Base-by-base conservation (phyloP, 2,888 invertebrate species). In the Omphaloscelis lunosa region DNA sequence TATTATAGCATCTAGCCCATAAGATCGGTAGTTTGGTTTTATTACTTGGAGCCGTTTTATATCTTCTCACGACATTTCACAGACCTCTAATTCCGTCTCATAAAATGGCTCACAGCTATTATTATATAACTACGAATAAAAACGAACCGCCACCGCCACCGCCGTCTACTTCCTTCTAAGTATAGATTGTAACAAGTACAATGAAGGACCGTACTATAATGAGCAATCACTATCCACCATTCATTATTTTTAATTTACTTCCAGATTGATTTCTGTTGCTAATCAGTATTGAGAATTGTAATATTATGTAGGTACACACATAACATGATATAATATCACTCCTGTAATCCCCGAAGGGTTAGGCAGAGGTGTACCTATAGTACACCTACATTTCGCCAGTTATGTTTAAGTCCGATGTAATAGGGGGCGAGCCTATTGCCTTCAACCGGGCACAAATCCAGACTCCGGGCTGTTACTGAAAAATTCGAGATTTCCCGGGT, bases 21-120 rank as follows among this genome's bases (percentile, higher is more conserved):
- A 48, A 51, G n/a, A 27, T 51, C 12, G 27, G 48, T 66, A 48
- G 65, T 67, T 56, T 56, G 15, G 23, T 68, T 84, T 79, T 78
- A 68, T 63, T 67, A 63, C 53, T 27, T 56, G 2, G 23, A 56
- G 9, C 23, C 15, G 41, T 79, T 84, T 80, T 84, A 84, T 79
- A 53, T 79, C 63, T 67, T 79, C 23, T 51, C 51, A 39, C 48
- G 70, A 79, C 51, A 78, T 80, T 80, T 79, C 51, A n/a, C 62
- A 68, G 56, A 79, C 15, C 27, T 45, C 62, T 51, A 51, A 68
- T 83, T 79, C 27, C 27, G 34, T 58, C 23, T 58, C 48, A 82
- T 68, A 63, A 83, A 80, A 69, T 63, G n/a, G 20, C 23, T 56
- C 23, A 67, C 29, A 29, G 48, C 34, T 56, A 23, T 48, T n/a